phyloP scores from a whole-genome alignment of 2,113 vertebrate species.

The Indicator maculatus region DNA sequence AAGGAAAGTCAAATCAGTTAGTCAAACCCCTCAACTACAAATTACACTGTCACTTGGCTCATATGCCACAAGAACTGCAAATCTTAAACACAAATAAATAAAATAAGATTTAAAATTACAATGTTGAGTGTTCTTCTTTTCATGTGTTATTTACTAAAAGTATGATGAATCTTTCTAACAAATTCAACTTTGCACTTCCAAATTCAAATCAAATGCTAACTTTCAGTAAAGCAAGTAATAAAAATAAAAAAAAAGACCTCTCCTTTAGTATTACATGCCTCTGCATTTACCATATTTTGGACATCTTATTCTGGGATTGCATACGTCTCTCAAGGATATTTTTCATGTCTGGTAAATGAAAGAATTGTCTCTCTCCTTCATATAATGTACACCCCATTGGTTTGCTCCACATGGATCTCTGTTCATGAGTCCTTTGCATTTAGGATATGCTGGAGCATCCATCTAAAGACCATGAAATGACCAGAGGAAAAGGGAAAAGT shows the following conservation, averaged over 20 bases:
- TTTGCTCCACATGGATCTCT: not conserved
- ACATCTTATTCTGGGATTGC: slow-evolving; percentile 28
- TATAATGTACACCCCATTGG: not conserved
- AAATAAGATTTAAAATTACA: not conserved
- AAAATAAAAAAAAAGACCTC: slow-evolving; percentile 28
- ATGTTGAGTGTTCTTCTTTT: not conserved
- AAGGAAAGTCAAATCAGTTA: not conserved
- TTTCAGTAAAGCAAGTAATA: slow-evolving; percentile 36
- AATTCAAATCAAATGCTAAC: slow-evolving; percentile 20
- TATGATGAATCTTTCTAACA: not conserved
- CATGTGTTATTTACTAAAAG: not conserved
- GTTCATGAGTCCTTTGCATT: not conserved
- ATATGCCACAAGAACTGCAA: not conserved
- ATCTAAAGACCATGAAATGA: not conserved
- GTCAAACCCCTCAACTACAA: not conserved
- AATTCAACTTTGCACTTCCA: not conserved
- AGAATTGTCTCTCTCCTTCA: not conserved
- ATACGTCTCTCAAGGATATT: not conserved
- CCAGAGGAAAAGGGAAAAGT: not conserved
- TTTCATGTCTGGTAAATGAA: not conserved
- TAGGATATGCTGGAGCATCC: not conserved
- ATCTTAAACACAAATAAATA: not conserved
- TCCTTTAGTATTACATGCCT: slow-evolving; percentile 33
- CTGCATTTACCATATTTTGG: slow-evolving; percentile 8
- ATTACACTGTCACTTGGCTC: not conserved